A percentile compares a stretch with the other conserved stretches of the same genome.
Evolutionary conservation across 1,140 invertebrate genomes (phyloP).

Genomic region (Nasonia giraulti): DNA sequence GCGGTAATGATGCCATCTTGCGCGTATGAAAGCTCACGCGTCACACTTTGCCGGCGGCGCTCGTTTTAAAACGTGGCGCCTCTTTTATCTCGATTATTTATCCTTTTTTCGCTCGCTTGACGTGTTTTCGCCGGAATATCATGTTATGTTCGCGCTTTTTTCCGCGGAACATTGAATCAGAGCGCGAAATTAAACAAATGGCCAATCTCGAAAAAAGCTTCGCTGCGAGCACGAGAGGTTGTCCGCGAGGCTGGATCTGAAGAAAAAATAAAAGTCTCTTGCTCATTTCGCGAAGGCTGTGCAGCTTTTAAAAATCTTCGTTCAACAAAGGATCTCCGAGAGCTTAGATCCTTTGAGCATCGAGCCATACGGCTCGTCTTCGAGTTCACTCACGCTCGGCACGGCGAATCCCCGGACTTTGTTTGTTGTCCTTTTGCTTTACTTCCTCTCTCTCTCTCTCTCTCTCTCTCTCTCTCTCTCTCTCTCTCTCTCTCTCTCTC

Average conservation of each 20-base stretch:
- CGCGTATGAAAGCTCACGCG: background rate
- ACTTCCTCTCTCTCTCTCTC: no score
- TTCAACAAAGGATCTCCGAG: background rate
- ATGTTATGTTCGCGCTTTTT: background rate
- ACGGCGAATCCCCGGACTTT: slow-evolving; percentile 24
- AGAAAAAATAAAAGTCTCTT: background rate
- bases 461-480: no score
- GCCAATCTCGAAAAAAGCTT: background rate
- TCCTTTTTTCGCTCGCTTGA: background rate
- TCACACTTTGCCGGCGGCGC: background rate
- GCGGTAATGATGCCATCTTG: slow-evolving; percentile 27
- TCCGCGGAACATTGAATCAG: background rate
- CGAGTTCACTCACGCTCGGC: slow-evolving; percentile 31
- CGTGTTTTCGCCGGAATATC: background rate
- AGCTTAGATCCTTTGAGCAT: slow-evolving; percentile 23
- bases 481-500: no score
- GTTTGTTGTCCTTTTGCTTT: slow-evolving; percentile 30
- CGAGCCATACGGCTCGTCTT: background rate
- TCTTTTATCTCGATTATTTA: background rate
- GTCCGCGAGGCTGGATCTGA: background rate
- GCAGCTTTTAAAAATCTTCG: background rate
- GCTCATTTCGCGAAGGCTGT: background rate
- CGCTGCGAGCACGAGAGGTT: background rate
- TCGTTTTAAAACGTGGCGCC: background rate
- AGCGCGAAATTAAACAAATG: background rate